Conservation (phyloP, 2,113 vertebrate genomes). For the Geothlypis trichas region DNA sequence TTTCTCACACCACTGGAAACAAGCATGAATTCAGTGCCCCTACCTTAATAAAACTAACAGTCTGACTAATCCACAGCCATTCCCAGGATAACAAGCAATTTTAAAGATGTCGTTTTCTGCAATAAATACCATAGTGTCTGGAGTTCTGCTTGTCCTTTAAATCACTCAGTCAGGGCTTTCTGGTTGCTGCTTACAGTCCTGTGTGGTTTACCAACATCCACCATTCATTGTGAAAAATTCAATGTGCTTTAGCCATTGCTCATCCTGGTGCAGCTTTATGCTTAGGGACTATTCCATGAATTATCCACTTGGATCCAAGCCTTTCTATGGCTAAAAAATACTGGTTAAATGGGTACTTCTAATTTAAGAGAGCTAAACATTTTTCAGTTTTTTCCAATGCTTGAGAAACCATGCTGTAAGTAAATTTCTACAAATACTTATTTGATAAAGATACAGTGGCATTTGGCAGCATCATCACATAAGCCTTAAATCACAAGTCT, state of each 20-base stretch:
- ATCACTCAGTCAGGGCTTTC: background rate
- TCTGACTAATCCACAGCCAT: background rate
- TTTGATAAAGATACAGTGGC: background rate
- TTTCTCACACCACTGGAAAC: background rate
- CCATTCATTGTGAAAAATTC: background rate
- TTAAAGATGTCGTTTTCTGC: background rate
- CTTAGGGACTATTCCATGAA: background rate
- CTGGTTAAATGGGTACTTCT: background rate
- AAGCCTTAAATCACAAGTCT: background rate
- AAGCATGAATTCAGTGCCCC: background rate
- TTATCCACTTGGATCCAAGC: background rate
- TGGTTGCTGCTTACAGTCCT: background rate
- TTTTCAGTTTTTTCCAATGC: background rate
- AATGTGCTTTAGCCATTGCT: background rate
- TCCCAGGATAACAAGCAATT: background rate
- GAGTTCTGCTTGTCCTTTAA: background rate
- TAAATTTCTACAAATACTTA: background rate
- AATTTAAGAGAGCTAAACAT: background rate
- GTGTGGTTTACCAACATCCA: background rate
- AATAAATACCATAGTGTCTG: background rate
- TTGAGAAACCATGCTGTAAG: background rate
- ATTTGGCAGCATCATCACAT: background rate
- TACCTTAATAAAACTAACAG: slow-evolving; percentile 2
- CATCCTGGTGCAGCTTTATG: background rate
- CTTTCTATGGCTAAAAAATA: background rate